Evolutionary conservation across 2,888 invertebrate genomes (phyloP).

Genomic region (Endomychus coccineus): DNA sequence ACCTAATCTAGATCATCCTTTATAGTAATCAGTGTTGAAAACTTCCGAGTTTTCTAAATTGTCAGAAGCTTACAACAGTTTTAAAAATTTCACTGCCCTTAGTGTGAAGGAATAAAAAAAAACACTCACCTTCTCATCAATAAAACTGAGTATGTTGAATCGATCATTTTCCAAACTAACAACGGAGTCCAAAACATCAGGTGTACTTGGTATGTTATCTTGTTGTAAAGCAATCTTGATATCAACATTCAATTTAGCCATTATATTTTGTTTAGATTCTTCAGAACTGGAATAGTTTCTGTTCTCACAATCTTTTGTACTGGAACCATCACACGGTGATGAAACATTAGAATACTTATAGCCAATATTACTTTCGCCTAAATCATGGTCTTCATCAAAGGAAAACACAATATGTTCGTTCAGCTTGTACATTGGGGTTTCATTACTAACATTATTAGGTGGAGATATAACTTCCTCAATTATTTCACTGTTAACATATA

Average conservation of each 20-base stretch:
- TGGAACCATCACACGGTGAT: slow-evolving; percentile 7
- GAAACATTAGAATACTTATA: slow-evolving; percentile 8
- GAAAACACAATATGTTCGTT: slow-evolving; percentile 9
- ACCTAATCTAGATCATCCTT: too few relatives aligned
- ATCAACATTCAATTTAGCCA: too few relatives aligned
- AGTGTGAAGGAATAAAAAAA: too few relatives aligned
- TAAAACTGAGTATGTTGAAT: slow-evolving; percentile 39
- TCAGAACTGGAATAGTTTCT: slow-evolving; percentile 14
- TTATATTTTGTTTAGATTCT: too few relatives aligned
- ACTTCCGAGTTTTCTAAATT: too few relatives aligned
- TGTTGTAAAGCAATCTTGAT: neutral
- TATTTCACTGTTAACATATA: slow-evolving; percentile 12
- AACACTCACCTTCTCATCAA: too few relatives aligned
- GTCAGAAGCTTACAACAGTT: too few relatives aligned
- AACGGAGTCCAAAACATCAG: slow-evolving; percentile 43
- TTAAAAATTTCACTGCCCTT: too few relatives aligned
- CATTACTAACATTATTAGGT: neutral
- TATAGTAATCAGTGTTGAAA: too few relatives aligned
- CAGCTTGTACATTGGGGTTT: slow-evolving; percentile 5
- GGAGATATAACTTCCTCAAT: slow-evolving; percentile 2
- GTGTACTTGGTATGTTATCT: slow-evolving; percentile 35
- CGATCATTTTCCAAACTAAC: slow-evolving; percentile 32
- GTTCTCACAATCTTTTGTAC: slow-evolving; percentile 21
- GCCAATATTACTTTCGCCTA: neutral
- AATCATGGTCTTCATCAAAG: neutral